These are phyloP conservation scores for Pseudopleuronectes americanus DNA, from an alignment of 2,797 vertebrate genomes.

Conservation along the genomic window DNA sequence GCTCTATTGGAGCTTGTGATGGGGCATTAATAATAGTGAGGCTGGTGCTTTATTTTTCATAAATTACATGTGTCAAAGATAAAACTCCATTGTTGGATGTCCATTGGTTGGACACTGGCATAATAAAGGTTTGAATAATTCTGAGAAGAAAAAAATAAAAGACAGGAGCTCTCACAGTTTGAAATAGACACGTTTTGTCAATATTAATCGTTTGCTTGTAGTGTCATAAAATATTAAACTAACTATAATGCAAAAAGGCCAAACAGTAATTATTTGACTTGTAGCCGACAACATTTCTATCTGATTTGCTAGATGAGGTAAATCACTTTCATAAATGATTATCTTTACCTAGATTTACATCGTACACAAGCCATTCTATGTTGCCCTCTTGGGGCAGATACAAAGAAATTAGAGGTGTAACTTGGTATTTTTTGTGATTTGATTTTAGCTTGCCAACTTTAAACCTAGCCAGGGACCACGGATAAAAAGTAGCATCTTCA, in stretches of 20 bases:
- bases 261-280: constrained; percentile 1
- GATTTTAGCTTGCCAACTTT: too few relatives aligned
- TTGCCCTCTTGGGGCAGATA: too few relatives aligned
- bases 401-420: too few relatives aligned
- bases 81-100: constrained; percentile 74
- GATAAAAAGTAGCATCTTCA: too few relatives aligned
- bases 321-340: too few relatives aligned
- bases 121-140: constrained; percentile 44
- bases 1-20: constrained; percentile 87
- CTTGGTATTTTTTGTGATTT: too few relatives aligned
- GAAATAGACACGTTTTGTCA: not conserved
- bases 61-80: constrained; percentile 85
- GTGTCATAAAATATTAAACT: not conserved
- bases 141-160: not conserved
- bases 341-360: too few relatives aligned
- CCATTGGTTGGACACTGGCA: constrained; percentile 43
- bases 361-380: too few relatives aligned
- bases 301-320: too few relatives aligned
- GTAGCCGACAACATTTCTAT: too few relatives aligned
- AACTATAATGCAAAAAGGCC: not conserved
- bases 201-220: not conserved
- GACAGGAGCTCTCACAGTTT: too few relatives aligned
- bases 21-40: constrained; percentile 83
- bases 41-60: constrained; percentile 82
- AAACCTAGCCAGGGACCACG: too few relatives aligned